phyloP scores from a whole-genome alignment of 2,888 invertebrate genomes.

The Xanthia togata region DNA sequence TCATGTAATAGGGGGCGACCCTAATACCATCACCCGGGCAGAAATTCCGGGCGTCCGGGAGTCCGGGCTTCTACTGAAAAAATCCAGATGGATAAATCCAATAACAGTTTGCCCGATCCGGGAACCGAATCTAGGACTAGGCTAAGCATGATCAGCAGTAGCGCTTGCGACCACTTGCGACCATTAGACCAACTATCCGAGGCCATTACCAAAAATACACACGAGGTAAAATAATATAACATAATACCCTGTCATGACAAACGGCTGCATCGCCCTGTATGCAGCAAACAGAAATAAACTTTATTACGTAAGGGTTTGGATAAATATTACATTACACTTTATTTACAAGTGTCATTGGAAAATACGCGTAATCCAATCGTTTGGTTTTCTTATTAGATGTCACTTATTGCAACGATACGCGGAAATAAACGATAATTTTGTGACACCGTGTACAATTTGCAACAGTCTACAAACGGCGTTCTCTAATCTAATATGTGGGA shows the following conservation, averaged over 20 bases:
- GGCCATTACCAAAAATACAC: neutral
- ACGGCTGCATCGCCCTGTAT: neutral
- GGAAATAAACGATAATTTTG: neutral
- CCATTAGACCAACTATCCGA: neutral
- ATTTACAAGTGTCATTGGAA: slow-evolving; percentile 21
- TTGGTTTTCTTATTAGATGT: slow-evolving; percentile 38
- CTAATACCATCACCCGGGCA: neutral
- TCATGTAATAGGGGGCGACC: neutral
- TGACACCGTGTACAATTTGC: neutral
- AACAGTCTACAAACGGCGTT: neutral
- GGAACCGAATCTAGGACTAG: neutral
- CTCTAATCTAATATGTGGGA: neutral
- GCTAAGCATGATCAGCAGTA: neutral
- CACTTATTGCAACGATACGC: slow-evolving; percentile 14
- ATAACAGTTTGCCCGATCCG: neutral
- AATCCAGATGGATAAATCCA: neutral
- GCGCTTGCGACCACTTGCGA: no score
- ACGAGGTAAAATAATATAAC: neutral
- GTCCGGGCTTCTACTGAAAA: neutral
- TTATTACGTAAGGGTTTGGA: slow-evolving; percentile 13
- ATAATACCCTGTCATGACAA: neutral
- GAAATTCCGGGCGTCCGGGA: neutral
- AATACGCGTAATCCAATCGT: slow-evolving; percentile 31
- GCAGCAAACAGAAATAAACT: slow-evolving; percentile 16
- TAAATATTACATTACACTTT: slow-evolving; percentile 37